These are phyloP conservation scores for Denticeps clupeoides DNA, from an alignment of 2,797 vertebrate genomes.

Conservation along the genomic window DNA sequence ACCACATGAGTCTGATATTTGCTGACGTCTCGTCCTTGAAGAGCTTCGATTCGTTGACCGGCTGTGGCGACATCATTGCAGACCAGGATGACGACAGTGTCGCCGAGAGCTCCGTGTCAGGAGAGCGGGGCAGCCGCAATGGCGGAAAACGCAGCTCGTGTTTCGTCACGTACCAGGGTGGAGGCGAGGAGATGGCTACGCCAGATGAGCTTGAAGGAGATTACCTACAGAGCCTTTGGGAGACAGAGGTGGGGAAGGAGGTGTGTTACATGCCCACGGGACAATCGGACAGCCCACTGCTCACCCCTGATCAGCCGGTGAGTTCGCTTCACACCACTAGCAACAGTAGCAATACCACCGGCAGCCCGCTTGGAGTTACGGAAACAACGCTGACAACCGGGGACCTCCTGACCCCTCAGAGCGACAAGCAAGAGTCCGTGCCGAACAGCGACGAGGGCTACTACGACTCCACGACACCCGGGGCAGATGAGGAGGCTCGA, in stretches of 20 bases:
- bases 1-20: slow-evolving; percentile 70
- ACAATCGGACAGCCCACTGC: slow-evolving; percentile 34
- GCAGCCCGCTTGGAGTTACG: slow-evolving; percentile 40
- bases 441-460: slow-evolving; percentile 95
- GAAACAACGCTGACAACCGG: slow-evolving; percentile 43
- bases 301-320: slow-evolving; percentile 41
- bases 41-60: slow-evolving; percentile 93
- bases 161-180: slow-evolving; percentile 90
- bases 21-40: slow-evolving; percentile 88
- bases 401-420: slow-evolving; percentile 82
- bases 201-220: slow-evolving; percentile 76
- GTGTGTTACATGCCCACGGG: slow-evolving; percentile 39
- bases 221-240: slow-evolving; percentile 65
- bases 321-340: slow-evolving; percentile 50
- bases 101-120: slow-evolving; percentile 73
- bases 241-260: slow-evolving; percentile 42
- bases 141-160: slow-evolving; percentile 80
- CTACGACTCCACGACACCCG: slow-evolving; percentile 84
- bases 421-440: slow-evolving; percentile 87
- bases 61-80: slow-evolving; percentile 92
- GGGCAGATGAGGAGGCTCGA: slow-evolving; percentile 76
- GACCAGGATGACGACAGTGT: slow-evolving; percentile 89
- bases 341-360: slow-evolving; percentile 47
- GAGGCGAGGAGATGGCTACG: slow-evolving; percentile 94
- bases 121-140: slow-evolving; percentile 69